Percentiles rank a stretch among this genome's conserved stretches.
Evolutionary conservation across 2,113 vertebrate genomes (phyloP).

Genomic region (Psittacula cyanocephala): DNA sequence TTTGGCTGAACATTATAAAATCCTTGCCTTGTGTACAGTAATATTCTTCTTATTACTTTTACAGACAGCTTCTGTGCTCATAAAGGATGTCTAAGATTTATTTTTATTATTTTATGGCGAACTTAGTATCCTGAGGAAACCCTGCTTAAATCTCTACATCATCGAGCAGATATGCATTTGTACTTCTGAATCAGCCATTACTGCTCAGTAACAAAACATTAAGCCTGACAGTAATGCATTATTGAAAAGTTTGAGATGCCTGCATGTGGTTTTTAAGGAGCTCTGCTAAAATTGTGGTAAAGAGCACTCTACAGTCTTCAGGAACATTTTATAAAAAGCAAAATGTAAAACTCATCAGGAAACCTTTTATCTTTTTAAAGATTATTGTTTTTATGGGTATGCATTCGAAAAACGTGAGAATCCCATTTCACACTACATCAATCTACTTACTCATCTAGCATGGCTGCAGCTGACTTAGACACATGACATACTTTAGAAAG

Average conservation of each 20-base stretch:
- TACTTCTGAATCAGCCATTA: slow-evolving; percentile 16
- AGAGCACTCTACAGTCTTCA: slow-evolving; percentile 11
- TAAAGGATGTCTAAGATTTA: neutral
- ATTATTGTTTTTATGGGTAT: neutral
- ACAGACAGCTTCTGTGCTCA: slow-evolving; percentile 4
- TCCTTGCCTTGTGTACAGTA: neutral
- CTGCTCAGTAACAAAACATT: slow-evolving; percentile 20
- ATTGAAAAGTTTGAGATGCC: slow-evolving; percentile 27
- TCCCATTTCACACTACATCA: neutral
- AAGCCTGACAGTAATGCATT: slow-evolving; percentile 12
- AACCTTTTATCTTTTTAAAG: slow-evolving; percentile 2
- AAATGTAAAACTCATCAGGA: slow-evolving; percentile 7
- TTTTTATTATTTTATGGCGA: slow-evolving; percentile 26
- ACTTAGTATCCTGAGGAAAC: neutral
- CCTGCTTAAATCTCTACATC: neutral
- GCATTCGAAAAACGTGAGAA: neutral
- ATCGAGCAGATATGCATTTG: neutral
- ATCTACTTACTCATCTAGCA: neutral
- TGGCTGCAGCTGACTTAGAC: neutral
- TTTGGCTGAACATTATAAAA: neutral
- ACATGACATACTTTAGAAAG: neutral
- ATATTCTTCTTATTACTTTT: slow-evolving; percentile 14
- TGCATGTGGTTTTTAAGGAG: slow-evolving; percentile 34
- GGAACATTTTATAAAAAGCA: slow-evolving; percentile 7
- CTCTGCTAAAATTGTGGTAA: slow-evolving; percentile 12